A percentile compares a stretch with the other conserved stretches of the same genome.
These are phyloP conservation scores for Meiosimyza platycephala DNA, from an alignment of 2,888 invertebrate genomes.

Conservation along the genomic window DNA sequence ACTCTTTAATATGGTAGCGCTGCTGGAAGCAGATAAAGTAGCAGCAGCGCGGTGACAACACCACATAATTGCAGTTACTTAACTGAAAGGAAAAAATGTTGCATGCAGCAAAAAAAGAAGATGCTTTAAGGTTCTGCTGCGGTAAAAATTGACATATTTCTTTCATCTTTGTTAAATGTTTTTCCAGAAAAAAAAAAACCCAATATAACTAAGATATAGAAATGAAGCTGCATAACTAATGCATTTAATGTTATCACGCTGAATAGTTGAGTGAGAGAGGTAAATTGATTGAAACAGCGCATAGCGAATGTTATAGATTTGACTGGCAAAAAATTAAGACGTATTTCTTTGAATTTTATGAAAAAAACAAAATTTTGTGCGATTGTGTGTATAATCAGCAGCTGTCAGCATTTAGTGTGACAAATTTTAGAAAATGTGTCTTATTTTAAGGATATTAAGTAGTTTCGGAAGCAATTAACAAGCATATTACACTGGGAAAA, in stretches of 20 bases:
- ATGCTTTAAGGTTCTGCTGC: slow-evolving; percentile 14
- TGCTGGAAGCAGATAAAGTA: slow-evolving; percentile 39
- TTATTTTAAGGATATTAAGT: too few relatives aligned
- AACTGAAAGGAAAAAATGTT: neutral
- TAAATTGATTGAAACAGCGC: slow-evolving; percentile 20
- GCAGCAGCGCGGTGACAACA: slow-evolving; percentile 35
- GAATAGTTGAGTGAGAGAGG: slow-evolving; percentile 9
- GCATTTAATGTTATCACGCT: slow-evolving; percentile 20
- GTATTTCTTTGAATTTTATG: neutral
- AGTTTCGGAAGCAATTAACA: too few relatives aligned
- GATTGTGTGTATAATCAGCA: neutral
- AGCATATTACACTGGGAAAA: too few relatives aligned
- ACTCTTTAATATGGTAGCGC: slow-evolving; percentile 24
- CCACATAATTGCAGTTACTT: neutral
- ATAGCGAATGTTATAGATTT: neutral
- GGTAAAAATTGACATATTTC: too few relatives aligned
- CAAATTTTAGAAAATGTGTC: neutral
- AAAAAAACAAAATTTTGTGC: neutral
- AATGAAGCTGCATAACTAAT: slow-evolving; percentile 27
- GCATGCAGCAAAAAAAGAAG: neutral
- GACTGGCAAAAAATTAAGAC: slow-evolving; percentile 1
- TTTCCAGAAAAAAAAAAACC: neutral
- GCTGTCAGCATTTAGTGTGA: neutral
- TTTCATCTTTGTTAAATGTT: too few relatives aligned
- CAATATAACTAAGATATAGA: neutral